These are phyloP conservation scores for Eulemur rubriventer DNA, from an alignment of 2,797 vertebrate species.

Conservation along the genomic window DNA sequence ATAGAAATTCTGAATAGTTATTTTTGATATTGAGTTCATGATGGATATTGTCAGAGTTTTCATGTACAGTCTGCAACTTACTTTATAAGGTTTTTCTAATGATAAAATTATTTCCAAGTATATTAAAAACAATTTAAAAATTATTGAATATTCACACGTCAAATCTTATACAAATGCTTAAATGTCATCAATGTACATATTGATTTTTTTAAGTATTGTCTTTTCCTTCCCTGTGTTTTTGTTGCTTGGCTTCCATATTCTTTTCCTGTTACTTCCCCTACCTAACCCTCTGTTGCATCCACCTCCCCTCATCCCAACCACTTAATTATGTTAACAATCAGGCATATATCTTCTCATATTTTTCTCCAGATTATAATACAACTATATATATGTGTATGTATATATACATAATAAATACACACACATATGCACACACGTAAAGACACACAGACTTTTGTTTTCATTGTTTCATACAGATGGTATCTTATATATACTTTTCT, in stretches of 20 bases:
- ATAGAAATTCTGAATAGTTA: not conserved
- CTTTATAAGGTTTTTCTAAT: not conserved
- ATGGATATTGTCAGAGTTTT: not conserved
- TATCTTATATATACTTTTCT: not conserved
- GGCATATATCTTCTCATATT: not conserved
- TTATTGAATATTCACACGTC: not conserved
- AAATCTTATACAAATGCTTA: not conserved
- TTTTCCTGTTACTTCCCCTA: not conserved
- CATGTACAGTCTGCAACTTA: not conserved
- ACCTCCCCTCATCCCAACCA: too few species aligned
- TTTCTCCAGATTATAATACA: not conserved
- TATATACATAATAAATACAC: too few species aligned
- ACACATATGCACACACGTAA: not conserved
- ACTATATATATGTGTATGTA: too few species aligned
- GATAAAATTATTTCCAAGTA: not conserved
- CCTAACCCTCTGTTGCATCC: not conserved
- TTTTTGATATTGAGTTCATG: not conserved
- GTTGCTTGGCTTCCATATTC: not conserved
- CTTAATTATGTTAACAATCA: not conserved
- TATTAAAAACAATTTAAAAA: not conserved
- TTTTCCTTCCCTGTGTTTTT: not conserved
- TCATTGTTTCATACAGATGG: not conserved
- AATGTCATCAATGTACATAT: not conserved
- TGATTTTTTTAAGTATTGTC: not conserved
- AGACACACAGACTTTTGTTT: not conserved